These are phyloP conservation scores for Bicyclus anynana DNA, from an alignment of 1,140 invertebrate genomes.

Conservation along the genomic window DNA sequence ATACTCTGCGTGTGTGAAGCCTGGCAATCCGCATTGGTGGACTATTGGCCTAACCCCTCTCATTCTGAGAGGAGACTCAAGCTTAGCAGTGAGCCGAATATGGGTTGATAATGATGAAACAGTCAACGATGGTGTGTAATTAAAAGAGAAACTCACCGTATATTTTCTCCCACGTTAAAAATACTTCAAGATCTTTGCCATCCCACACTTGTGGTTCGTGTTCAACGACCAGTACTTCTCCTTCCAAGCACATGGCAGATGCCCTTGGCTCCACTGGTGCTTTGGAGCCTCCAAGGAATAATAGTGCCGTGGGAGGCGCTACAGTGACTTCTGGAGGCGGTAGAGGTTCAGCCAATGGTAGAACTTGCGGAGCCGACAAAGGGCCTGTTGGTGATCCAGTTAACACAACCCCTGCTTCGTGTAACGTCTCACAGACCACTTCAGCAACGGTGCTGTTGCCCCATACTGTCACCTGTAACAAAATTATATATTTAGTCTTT, in stretches of 20 bases:
- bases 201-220: slow-evolving; percentile 77
- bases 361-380: slow-evolving; percentile 42
- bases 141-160: slow-evolving; percentile 49
- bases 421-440: slow-evolving; percentile 55
- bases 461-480: slow-evolving; percentile 61
- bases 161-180: slow-evolving; percentile 70
- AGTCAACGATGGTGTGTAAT: too few relatives aligned
- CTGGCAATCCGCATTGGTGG: too few relatives aligned
- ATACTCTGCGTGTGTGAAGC: too few relatives aligned
- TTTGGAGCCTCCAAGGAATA: slow-evolving; percentile 81
- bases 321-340: slow-evolving; percentile 38
- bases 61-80: too few relatives aligned
- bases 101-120: too few relatives aligned
- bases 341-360: slow-evolving; percentile 47
- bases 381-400: slow-evolving; percentile 55
- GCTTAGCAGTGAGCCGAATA: too few relatives aligned
- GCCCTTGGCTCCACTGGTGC: slow-evolving; percentile 80
- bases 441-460: slow-evolving; percentile 63
- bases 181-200: slow-evolving; percentile 65
- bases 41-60: too few relatives aligned
- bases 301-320: slow-evolving; percentile 73
- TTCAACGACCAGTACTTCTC: slow-evolving; percentile 80
- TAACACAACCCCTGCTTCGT: slow-evolving; percentile 55
- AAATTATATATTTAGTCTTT: background rate
- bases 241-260: slow-evolving; percentile 77